These are phyloP conservation scores for Xestia ashworthii DNA, from an alignment of 2,888 invertebrate genomes.

Conservation along the genomic window DNA sequence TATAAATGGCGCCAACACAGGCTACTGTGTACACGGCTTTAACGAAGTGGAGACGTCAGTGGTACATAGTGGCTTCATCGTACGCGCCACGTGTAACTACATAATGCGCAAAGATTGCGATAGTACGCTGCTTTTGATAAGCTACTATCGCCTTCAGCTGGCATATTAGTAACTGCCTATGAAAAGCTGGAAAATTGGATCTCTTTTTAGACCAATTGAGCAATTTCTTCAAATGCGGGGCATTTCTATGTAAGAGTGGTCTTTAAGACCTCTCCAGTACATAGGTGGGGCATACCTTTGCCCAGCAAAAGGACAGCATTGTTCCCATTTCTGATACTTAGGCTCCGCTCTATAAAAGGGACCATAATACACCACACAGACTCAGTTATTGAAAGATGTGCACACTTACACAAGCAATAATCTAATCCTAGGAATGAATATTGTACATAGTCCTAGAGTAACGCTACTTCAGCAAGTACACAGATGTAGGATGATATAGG, in stretches of 20 bases:
- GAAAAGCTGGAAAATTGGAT: background rate
- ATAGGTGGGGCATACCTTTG: background rate
- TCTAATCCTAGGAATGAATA: background rate
- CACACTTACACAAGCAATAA: background rate
- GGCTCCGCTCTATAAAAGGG: background rate
- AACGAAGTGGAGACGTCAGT: slow-evolving; percentile 28
- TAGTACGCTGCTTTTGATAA: slow-evolving; percentile 53
- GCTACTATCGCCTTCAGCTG: slow-evolving; percentile 10
- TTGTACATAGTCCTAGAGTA: background rate
- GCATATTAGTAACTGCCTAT: slow-evolving; percentile 17
- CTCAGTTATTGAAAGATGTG: background rate
- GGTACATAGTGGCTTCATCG: slow-evolving; percentile 12
- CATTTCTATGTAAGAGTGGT: background rate
- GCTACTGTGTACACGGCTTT: slow-evolving; percentile 28
- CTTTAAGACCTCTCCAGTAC: background rate
- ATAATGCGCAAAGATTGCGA: slow-evolving; percentile 53
- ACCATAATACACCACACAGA: background rate
- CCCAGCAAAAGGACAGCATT: background rate
- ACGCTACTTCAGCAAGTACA: slow-evolving; percentile 12
- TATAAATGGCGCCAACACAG: slow-evolving; percentile 15
- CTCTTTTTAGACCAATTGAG: background rate
- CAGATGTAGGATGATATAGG: slow-evolving; percentile 10
- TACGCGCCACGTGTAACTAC: slow-evolving; percentile 52
- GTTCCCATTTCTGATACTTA: no score
- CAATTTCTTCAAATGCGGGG: background rate